Evolutionary conservation across 1,140 invertebrate species (phyloP).

Genomic region (Drosophila quadrilineata): DNA sequence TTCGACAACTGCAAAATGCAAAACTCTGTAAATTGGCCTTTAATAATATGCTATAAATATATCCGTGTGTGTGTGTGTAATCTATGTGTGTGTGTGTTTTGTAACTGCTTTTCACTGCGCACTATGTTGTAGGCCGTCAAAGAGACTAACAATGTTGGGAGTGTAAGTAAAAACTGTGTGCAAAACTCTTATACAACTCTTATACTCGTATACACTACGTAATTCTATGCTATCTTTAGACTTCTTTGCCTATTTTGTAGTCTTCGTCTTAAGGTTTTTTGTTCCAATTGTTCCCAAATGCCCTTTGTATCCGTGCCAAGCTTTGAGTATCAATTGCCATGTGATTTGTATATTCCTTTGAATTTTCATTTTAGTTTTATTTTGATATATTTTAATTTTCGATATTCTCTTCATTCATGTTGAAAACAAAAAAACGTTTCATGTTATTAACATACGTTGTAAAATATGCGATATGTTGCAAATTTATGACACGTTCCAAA

Average conservation of each 20-base stretch:
- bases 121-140: constrained; percentile 81
- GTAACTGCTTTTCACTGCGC: constrained; percentile 62
- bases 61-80: constrained; percentile 48
- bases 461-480: constrained; percentile 25
- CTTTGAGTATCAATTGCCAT: constrained; percentile 53
- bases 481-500: constrained; percentile 67
- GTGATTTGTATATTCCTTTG: constrained; percentile 15
- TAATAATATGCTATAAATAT: constrained; percentile 44
- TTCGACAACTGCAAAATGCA: constrained; percentile 55
- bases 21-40: constrained; percentile 44
- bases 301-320: constrained; percentile 38
- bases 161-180: constrained; percentile 81
- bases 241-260: constrained; percentile 12
- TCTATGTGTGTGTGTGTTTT: constrained; percentile 40
- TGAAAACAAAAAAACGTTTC: no score
- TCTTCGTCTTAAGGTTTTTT: constrained; percentile 7
- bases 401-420: constrained; percentile 56
- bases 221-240: constrained; percentile 44
- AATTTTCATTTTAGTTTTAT: constrained; percentile 23
- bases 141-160: constrained; percentile 81
- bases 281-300: constrained; percentile 6
- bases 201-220: constrained; percentile 39
- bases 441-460: constrained; percentile 58
- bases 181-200: no score
- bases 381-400: constrained; percentile 36